Conservation (phyloP, 1,140 invertebrate species). For the Drosophila mojavensis region DNA sequence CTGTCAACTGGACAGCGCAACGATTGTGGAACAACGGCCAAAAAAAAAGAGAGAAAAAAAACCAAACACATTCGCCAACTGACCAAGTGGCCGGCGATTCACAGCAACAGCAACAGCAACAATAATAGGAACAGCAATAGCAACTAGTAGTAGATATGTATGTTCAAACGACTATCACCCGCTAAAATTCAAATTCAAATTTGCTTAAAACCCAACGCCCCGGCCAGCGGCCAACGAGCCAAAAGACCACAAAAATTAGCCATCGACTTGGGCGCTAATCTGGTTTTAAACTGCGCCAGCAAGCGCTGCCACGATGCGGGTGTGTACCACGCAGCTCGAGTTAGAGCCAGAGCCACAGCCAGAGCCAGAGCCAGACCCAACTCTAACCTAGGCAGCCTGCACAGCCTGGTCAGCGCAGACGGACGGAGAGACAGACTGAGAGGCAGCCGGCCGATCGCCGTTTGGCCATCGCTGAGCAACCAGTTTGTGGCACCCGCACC, state of each 20-base stretch:
- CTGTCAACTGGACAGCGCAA: constrained; percentile 61
- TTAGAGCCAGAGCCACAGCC: constrained; percentile 17
- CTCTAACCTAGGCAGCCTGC: constrained; percentile 17
- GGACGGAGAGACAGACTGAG: constrained; percentile 1
- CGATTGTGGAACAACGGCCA: constrained; percentile 49
- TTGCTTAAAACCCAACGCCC: constrained; percentile 62
- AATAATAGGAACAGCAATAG: constrained; percentile 20
- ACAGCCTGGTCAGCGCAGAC: constrained; percentile 17
- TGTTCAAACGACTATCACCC: constrained; percentile 73
- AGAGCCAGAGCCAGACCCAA: constrained; percentile 15
- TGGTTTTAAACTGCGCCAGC: constrained; percentile 73
- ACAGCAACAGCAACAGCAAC: constrained; percentile 20
- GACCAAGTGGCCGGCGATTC: constrained; percentile 65
- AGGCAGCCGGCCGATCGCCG: constrained; percentile 14
- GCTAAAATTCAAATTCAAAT: constrained; percentile 83
- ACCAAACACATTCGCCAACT: constrained; percentile 60
- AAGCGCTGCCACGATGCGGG: constrained; percentile 75
- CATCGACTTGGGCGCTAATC: constrained; percentile 80
- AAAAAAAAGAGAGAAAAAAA: not conserved
- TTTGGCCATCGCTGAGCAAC: constrained; percentile 55
- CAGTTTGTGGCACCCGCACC: constrained; percentile 75
- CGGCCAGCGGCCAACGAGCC: constrained; percentile 10
- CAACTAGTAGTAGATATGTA: constrained; percentile 32
- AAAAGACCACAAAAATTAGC: constrained; percentile 71
- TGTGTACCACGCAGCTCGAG: constrained; percentile 59